Percentiles rank a stretch among this genome's conserved stretches.
Conservation (phyloP, 2,797 vertebrate genomes). For the Pampus argenteus region DNA sequence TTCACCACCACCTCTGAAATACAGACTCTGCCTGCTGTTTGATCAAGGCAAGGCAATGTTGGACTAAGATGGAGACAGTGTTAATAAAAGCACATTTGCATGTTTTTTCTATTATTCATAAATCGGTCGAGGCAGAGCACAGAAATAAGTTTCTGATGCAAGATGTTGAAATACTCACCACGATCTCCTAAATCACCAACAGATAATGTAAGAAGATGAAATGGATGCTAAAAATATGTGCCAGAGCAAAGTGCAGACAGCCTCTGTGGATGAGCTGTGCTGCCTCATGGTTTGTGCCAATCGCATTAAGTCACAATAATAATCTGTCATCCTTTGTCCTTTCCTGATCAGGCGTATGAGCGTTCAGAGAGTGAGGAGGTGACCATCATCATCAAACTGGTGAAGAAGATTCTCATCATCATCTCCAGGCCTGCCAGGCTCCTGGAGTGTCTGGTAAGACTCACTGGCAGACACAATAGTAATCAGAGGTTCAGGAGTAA, state of each 20-base stretch:
- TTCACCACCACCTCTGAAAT: slow-evolving; percentile 2
- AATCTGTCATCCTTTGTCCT: slow-evolving; percentile 40
- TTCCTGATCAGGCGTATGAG: slow-evolving; percentile 87
- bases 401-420: slow-evolving; percentile 92
- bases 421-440: slow-evolving; percentile 93
- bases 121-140: slow-evolving; percentile 1
- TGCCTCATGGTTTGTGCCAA: slow-evolving; percentile 19
- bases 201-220: slow-evolving; percentile 51
- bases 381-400: slow-evolving; percentile 89
- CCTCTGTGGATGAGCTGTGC: slow-evolving; percentile 12
- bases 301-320: slow-evolving; percentile 39
- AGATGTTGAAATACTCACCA: slow-evolving; percentile 33
- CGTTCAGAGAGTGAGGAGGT: slow-evolving; percentile 94
- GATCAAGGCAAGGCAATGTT: slow-evolving; percentile 33
- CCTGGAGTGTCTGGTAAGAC: slow-evolving; percentile 92
- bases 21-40: slow-evolving; percentile 39
- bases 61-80: slow-evolving; percentile 30
- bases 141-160: slow-evolving; percentile 12
- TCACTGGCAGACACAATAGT: neutral
- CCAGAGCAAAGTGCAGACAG: slow-evolving; percentile 19
- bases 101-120: slow-evolving; percentile 37
- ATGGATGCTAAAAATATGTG: slow-evolving; percentile 48
- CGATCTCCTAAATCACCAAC: slow-evolving; percentile 29
- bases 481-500: slow-evolving; percentile 13
- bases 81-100: neutral